Conservation (phyloP, 2,113 vertebrate species). For the Dasyornis broadbenti region DNA sequence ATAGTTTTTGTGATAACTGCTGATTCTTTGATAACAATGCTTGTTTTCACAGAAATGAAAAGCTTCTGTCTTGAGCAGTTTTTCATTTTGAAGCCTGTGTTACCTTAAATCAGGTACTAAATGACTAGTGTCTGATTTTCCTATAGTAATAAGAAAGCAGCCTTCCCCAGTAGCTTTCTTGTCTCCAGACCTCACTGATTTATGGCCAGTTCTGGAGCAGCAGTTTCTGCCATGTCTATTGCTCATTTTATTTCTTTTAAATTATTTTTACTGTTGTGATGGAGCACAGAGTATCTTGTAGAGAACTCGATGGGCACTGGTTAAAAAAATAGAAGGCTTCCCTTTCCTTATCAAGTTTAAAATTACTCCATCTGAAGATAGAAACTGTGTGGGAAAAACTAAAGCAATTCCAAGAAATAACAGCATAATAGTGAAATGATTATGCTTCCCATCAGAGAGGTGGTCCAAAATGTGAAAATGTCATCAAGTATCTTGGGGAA, state of each 20-base stretch:
- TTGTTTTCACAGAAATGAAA: background rate
- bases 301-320: background rate
- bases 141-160: background rate
- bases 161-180: background rate
- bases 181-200: background rate
- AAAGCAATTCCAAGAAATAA: background rate
- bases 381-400: background rate
- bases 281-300: background rate
- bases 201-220: background rate
- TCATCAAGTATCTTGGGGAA: background rate
- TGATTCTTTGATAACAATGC: background rate
- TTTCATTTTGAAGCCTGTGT: background rate
- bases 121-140: background rate
- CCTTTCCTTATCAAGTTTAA: background rate
- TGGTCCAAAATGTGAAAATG: slow-evolving; percentile 23
- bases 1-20: background rate
- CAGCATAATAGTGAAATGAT: slow-evolving; percentile 1
- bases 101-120: slow-evolving; percentile 29
- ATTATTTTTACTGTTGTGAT: background rate
- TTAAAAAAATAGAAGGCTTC: background rate
- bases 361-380: background rate
- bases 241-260: slow-evolving; percentile 1
- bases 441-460: background rate
- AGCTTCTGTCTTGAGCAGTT: background rate
- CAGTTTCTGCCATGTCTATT: background rate